phyloP scores from a whole-genome alignment of 2,113 vertebrate species.

The Muntiacus reevesi region DNA sequence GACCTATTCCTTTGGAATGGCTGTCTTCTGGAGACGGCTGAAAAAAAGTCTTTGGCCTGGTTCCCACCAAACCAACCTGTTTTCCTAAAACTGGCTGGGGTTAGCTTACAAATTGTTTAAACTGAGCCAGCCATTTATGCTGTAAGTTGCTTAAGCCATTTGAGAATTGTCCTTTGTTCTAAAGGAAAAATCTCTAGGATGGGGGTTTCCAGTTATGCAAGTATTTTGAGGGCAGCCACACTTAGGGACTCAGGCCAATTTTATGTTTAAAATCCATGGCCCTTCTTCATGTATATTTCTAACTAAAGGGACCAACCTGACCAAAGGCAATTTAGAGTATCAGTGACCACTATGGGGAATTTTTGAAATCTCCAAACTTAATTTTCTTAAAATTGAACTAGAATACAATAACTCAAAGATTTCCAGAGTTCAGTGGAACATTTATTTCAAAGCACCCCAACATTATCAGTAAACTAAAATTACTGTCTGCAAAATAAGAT shows the following conservation, averaged over 20 bases:
- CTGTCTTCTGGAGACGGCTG: background rate
- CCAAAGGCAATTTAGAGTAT: background rate
- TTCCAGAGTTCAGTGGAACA: background rate
- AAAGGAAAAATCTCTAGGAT: background rate
- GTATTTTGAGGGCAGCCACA: background rate
- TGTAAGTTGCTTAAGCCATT: background rate
- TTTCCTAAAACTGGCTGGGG: background rate
- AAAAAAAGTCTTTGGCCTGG: background rate
- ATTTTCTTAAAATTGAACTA: background rate
- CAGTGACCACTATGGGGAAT: background rate
- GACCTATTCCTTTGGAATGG: background rate
- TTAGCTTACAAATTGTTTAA: background rate
- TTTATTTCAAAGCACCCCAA: background rate
- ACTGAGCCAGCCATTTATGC: background rate
- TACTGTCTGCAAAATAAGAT: background rate
- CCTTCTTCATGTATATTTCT: background rate
- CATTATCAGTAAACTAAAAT: background rate
- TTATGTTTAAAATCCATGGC: background rate
- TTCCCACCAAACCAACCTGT: background rate
- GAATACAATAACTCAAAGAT: background rate
- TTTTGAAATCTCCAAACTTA: background rate
- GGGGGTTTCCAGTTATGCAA: background rate
- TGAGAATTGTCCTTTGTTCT: background rate
- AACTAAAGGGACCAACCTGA: background rate
- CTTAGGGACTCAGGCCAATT: background rate